These are phyloP conservation scores for Falco berigora DNA, from an alignment of 2,797 vertebrate genomes.

Conservation along the genomic window DNA sequence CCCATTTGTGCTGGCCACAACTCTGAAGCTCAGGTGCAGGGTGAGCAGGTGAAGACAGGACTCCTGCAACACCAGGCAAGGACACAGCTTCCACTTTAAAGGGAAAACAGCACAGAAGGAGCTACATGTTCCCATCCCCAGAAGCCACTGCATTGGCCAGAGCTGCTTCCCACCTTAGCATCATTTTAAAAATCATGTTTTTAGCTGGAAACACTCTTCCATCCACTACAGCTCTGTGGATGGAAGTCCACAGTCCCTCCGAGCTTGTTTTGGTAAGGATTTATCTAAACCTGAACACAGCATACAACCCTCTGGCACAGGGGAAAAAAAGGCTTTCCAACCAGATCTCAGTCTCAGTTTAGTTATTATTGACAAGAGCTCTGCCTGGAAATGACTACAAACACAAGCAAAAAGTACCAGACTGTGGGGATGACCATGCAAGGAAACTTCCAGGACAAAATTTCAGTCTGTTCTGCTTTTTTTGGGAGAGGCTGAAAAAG, in stretches of 20 bases:
- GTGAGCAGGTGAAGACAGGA: not conserved
- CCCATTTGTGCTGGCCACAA: no score
- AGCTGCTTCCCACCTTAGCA: not conserved
- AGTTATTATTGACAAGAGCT: not conserved
- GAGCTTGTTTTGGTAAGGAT: not conserved
- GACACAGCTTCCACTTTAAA: not conserved
- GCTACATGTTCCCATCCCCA: not conserved
- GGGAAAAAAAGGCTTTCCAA: not conserved
- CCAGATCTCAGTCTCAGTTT: not conserved
- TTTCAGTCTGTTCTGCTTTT: not conserved
- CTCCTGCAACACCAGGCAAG: fast-evolving
- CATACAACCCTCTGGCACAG: not conserved
- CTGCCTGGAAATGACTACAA: not conserved
- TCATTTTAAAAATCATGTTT: not conserved
- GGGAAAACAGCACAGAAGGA: not conserved
- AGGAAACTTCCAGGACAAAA: not conserved
- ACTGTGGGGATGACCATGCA: not conserved
- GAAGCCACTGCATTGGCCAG: fast-evolving
- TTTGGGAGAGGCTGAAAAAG: not conserved
- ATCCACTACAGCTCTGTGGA: not conserved
- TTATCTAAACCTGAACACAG: not conserved
- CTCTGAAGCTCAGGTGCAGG: not conserved
- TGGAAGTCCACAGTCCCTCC: not conserved
- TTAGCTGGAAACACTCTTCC: not conserved
- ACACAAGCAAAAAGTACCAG: not conserved